Conservation (phyloP, 2,113 vertebrate species). For the Periophthalmodon schlosseri region DNA sequence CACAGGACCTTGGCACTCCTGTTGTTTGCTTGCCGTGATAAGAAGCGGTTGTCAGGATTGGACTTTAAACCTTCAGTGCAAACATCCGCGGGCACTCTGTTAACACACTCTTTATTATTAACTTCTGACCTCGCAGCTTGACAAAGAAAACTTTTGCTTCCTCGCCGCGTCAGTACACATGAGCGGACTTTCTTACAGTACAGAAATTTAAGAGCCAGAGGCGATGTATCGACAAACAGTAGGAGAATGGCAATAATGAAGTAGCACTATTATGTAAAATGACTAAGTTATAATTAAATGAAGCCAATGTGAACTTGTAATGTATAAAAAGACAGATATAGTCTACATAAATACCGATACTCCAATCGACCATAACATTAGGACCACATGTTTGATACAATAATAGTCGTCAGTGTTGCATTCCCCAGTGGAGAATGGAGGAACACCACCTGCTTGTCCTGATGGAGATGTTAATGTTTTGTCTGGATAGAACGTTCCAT, state of each 20-base stretch:
- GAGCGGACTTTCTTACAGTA: neutral
- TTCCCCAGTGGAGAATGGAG: too few species aligned
- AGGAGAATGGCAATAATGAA: neutral
- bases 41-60: neutral
- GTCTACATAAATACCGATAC: neutral
- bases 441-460: too few species aligned
- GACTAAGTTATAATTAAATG: neutral
- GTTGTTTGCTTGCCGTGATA: slow-evolving; percentile 7
- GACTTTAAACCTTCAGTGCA: slow-evolving; percentile 13
- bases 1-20: slow-evolving; percentile 15
- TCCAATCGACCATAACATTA: neutral
- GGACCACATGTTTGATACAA: neutral
- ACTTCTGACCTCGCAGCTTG: neutral
- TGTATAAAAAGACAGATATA: neutral
- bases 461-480: too few species aligned
- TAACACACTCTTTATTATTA: neutral
- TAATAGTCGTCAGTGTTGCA: neutral
- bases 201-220: neutral
- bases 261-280: neutral
- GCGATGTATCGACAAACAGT: neutral
- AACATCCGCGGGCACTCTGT: slow-evolving; percentile 14
- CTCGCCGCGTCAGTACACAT: slow-evolving; percentile 1
- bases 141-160: slow-evolving; percentile 9
- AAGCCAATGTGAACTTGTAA: neutral
- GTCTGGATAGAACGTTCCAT: too few species aligned